Base-by-base conservation (phyloP, 1,140 invertebrate species). In the Thaumetopoea pityocampa region DNA sequence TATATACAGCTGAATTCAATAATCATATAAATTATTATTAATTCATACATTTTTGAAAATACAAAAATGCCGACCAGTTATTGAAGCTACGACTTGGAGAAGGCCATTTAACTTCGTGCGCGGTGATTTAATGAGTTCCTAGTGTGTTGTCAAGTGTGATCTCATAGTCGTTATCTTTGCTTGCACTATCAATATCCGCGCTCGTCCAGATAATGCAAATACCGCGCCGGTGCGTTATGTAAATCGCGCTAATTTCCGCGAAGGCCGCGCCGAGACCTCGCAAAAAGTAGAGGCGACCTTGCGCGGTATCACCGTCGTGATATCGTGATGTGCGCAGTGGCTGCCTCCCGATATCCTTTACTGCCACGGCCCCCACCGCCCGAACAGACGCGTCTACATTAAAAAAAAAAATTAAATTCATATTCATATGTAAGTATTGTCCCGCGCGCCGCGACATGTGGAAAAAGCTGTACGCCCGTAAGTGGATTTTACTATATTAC, bases 211-310 rank as follows among this genome's bases (percentile, higher is more conserved):
- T 70, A 72, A 65, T 61, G 59, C 55, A 68, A 70, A 77, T 69
- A 78, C 41, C 42, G 55, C 49, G 40, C 47, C 34, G 55, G 33
- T 57, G 63, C 52, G 59, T 72, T 74, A 81, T 78, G 69, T 76
- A 76, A 76, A 73, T 73, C 46, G 64, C 51, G 76, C 65, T 70
- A 81, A 81, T 78, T 81, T 73, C 73, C 62, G 52, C 65, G 66
- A 77, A 78, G 74, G 73, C 52, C 62, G 57, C 50, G 32, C 23
- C 18, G 33, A 67, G 65, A 76, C 72, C 77, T 77, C 67, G 72
- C 67, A 54, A 71, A 74, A 68, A 63, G 55, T 59, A 71, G 56
- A 58, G 47, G 33, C 63, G 72, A 64, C 77, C 77, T 81, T 67
- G 67, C 37, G 43, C 53, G n/a, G 72, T 81, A 79, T 81, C 74